phyloP scores from a whole-genome alignment of 1,140 invertebrate genomes.

The Sarcophaga peregrina region DNA sequence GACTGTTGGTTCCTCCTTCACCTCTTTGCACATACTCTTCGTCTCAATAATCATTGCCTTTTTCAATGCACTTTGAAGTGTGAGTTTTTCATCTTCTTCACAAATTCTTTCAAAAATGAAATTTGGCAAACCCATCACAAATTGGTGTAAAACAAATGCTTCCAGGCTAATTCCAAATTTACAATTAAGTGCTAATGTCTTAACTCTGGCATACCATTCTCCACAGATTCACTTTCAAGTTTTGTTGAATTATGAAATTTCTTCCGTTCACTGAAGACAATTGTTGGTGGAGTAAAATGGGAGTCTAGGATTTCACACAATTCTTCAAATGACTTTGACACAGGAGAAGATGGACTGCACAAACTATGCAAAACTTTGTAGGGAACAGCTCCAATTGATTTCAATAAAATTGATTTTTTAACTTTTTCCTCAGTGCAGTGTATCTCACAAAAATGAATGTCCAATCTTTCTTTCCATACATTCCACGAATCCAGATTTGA shows the following conservation, averaged over 20 bases:
- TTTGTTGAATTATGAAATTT: conserved; percentile 24
- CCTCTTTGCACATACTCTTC: neutral
- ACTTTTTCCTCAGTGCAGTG: too few relatives aligned
- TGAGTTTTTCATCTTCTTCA: conserved; percentile 21
- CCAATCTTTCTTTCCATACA: neutral
- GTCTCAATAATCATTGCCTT: conserved; percentile 21
- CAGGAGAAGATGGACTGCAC: conserved; percentile 19
- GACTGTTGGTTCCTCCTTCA: neutral
- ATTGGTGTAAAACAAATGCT: conserved; percentile 30
- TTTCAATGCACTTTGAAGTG: neutral
- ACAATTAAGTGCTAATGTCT: conserved; percentile 32
- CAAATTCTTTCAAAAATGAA: conserved; percentile 16
- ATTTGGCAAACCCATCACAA: conserved; percentile 24
- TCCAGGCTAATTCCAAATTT: conserved; percentile 31
- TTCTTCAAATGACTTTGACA: conserved; percentile 20
- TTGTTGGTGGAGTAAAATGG: conserved; percentile 28
- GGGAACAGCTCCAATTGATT: neutral
- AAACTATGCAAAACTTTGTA: conserved; percentile 34
- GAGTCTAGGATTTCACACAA: conserved; percentile 27
- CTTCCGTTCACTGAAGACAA: conserved; percentile 24
- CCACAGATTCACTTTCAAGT: neutral
- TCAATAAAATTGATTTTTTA: conserved; percentile 17
- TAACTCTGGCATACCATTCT: conserved; percentile 23
- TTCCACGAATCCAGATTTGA: neutral
- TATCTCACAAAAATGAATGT: too few relatives aligned